These are phyloP conservation scores for Helicoverpa armigera DNA, from an alignment of 1,140 invertebrate species.

Conservation along the genomic window DNA sequence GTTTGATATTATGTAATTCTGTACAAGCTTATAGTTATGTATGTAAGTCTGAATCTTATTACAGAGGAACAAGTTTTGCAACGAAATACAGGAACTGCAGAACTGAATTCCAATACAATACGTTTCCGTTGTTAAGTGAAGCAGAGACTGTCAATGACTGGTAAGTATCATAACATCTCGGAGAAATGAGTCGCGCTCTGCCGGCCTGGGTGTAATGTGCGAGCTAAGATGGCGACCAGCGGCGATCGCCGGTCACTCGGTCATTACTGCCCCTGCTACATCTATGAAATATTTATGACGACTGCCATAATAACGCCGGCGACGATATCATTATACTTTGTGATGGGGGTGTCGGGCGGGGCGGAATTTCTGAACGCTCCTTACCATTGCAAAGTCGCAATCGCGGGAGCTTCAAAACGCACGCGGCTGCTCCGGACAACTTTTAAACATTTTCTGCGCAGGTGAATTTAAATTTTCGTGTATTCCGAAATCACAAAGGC, in stretches of 20 bases:
- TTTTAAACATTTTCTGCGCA: constrained; percentile 70
- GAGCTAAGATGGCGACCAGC: constrained; percentile 59
- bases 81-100: not conserved
- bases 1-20: no score
- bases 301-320: constrained; percentile 86
- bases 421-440: constrained; percentile 57
- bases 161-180: constrained; percentile 42
- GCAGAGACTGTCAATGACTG: constrained; percentile 41
- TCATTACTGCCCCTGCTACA: constrained; percentile 81
- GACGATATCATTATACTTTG: constrained; percentile 88
- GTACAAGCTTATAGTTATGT: no score
- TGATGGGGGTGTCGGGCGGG: constrained; percentile 85
- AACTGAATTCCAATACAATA: not conserved
- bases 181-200: constrained; percentile 41
- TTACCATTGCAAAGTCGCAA: constrained; percentile 87
- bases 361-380: constrained; percentile 87
- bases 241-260: constrained; percentile 78
- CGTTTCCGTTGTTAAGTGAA: not conserved
- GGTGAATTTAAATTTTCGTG: constrained; percentile 67
- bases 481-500: constrained; percentile 52
- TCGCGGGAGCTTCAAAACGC: constrained; percentile 67
- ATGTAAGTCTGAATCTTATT: no score
- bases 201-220: constrained; percentile 39
- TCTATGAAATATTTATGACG: constrained; percentile 87
- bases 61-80: not conserved